Evolutionary conservation across 2,888 invertebrate species (phyloP).

Genomic region (Brachyptera putata): DNA sequence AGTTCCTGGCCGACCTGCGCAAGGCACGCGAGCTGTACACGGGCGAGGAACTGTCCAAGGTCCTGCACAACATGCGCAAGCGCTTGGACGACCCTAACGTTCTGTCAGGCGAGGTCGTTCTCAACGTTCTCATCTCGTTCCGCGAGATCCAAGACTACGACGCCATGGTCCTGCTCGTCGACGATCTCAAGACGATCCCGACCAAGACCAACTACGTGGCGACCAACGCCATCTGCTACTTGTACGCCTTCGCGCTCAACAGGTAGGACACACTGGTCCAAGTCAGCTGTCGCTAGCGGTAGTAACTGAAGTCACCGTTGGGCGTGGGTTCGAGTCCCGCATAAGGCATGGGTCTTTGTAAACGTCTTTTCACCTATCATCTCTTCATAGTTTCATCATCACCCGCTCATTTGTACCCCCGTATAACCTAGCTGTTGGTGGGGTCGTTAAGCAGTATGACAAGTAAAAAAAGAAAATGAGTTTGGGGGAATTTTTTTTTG

Average conservation of each 20-base stretch:
- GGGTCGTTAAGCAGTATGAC: too few species aligned
- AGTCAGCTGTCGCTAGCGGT: too few species aligned
- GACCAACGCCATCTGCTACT: slow-evolving; percentile 84
- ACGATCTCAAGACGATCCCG: slow-evolving; percentile 86
- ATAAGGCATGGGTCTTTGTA: too few species aligned
- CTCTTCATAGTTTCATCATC: too few species aligned
- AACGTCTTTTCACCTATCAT: too few species aligned
- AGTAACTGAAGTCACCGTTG: too few species aligned
- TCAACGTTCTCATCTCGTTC: slow-evolving; percentile 89
- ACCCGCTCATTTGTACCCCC: too few species aligned
- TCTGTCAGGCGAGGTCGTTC: slow-evolving; percentile 90
- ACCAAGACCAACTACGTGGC: slow-evolving; percentile 83
- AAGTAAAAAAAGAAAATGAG: too few species aligned
- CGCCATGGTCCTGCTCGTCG: slow-evolving; percentile 94
- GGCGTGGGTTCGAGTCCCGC: too few species aligned
- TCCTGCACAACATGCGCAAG: slow-evolving; percentile 83
- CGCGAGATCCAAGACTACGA: slow-evolving; percentile 93
- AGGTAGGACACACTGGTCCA: slow-evolving; percentile 49
- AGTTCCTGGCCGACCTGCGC: slow-evolving; percentile 89
- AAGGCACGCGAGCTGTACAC: slow-evolving; percentile 85
- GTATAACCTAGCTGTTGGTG: too few species aligned
- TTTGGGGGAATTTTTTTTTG: too few species aligned
- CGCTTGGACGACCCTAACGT: slow-evolving; percentile 96
- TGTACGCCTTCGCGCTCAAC: slow-evolving; percentile 97
- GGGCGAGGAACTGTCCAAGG: slow-evolving; percentile 74